Evolutionary conservation across 2,888 invertebrate genomes (phyloP), one percentile per base, ranked within the genome.

Genomic region (Hoplodrina ambigua): DNA sequence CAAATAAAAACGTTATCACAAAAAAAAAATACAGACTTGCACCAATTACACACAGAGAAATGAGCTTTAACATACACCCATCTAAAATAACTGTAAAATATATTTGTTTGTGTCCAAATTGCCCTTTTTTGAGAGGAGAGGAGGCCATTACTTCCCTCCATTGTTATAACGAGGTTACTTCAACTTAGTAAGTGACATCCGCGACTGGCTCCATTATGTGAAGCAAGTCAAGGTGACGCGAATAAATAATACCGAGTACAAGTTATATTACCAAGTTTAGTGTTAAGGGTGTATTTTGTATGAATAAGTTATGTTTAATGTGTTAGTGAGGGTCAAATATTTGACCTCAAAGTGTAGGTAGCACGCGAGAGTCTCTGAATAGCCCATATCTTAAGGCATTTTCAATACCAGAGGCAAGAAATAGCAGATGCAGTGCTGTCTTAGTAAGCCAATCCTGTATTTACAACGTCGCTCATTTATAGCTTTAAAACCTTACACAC

Each of bases 61-160:
- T 46, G 15, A 17, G 4, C 41, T 41, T 44, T 37, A 19, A 17
- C 37, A 3, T 19, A 59, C 54, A 61, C 33, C 10, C 11, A 73
- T 65, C 49, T 55, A 65, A 76, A 76, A 68, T 25, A 49, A 50
- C 44, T 49, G 49, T 56, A 58, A 59, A 77, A 74, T 69, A 73
- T 41, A 69, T 77, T 72, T 78, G 78, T 84, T 82, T 83, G 72
- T 81, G 80, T 60, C 76, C 10, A 79, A 86, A 87, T 88, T 85
- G 84, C 82, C 78, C 80, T 84, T 88, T 87, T 82, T 80, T 77
- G 77, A 75, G 78, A 25, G 70, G 79, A 78, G 76, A 82, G 84
- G 77, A 80, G 83, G 71, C 86, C 77, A 88, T 88, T 88, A 88
- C 58, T 63, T 78, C 73, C 67, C 76, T 80, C 79, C 80, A 83